Percentiles rank a stretch among this genome's conserved stretches.
Evolutionary conservation across 2,888 invertebrate genomes (phyloP).

Genomic region (Arrhopalites spinosus): DNA sequence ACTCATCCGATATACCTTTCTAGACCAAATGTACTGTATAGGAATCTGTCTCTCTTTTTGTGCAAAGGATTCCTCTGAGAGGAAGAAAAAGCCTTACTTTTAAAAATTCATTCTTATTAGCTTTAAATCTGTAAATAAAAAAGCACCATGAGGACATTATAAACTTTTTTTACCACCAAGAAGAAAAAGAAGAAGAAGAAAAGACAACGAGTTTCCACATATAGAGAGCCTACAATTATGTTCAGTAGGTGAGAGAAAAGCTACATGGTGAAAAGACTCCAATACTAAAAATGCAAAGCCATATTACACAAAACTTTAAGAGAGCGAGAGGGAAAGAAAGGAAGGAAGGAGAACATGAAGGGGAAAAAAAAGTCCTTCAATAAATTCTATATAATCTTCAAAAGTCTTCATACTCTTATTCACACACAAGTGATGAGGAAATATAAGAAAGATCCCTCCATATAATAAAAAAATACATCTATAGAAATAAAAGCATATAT

Average conservation of each 20-base stretch:
- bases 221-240: too few relatives aligned
- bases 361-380: background rate
- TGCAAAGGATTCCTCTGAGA: background rate
- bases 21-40: background rate
- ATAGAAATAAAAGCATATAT: background rate
- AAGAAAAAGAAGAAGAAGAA: too few relatives aligned
- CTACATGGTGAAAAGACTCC: too few relatives aligned
- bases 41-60: background rate
- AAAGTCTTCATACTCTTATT: too few relatives aligned
- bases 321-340: background rate
- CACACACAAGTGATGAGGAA: background rate
- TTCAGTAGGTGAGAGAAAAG: too few relatives aligned
- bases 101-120: constrained; percentile 10
- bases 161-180: background rate
- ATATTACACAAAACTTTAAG: too few relatives aligned
- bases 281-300: too few relatives aligned
- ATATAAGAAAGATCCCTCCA: background rate
- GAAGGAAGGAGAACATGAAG: too few relatives aligned
- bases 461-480: background rate
- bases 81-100: background rate
- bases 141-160: background rate
- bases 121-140: background rate
- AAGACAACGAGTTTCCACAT: too few relatives aligned
- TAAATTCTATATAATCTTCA: background rate
- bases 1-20: background rate